Evolutionary conservation across 1,140 invertebrate species (phyloP), one percentile per base, ranked within the genome.

Genomic region (Drosophila leontia): DNA sequence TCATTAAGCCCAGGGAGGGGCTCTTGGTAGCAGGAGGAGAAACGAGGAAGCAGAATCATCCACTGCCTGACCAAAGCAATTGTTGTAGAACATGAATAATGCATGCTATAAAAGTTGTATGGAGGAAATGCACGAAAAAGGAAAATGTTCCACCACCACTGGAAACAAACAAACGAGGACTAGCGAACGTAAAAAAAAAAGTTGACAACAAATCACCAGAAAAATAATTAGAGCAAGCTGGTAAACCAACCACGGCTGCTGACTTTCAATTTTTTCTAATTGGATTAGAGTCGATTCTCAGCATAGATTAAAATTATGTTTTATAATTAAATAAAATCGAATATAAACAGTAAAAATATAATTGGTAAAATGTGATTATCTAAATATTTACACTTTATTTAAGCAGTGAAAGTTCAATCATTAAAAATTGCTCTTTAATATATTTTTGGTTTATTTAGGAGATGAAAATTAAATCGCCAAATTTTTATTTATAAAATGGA

Each of bases 41-140:
- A 26, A 26, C 5, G 26, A 6, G 15, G 1, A 50, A 50, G 48
- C 26, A 17, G 2, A 19, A 19, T 23, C 48, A 32, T 50, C 15
- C 11, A 34, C 37, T 45, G 67, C 50, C 45, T 62, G 67, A 63
- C 45, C 65, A 70, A 68, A 55, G 80, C 79, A 80, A 90, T 88
- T 84, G 84, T 62, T 83, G 80, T 78, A 64, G 76, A 71, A 64
- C 80, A 88, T 88, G 84, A 88, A 88, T 90, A 85, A 88, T 85
- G 75, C 78, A 85, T 90, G 70, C 65, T 78, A 45, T 48, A 59
- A 88, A 87, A 88, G 57, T 87, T 88, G 80, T 84, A 87, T 88
- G 72, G 75, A 6, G 51, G 17, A 87, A 87, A 80, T 80, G 60
- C 83, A 83, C 39, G 65, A 69, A 75, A 58, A 58, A 11, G 65